Evolutionary conservation across 1,140 invertebrate species (phyloP), one percentile per base, ranked within the genome.

Genomic region (Monochamus saltuarius): DNA sequence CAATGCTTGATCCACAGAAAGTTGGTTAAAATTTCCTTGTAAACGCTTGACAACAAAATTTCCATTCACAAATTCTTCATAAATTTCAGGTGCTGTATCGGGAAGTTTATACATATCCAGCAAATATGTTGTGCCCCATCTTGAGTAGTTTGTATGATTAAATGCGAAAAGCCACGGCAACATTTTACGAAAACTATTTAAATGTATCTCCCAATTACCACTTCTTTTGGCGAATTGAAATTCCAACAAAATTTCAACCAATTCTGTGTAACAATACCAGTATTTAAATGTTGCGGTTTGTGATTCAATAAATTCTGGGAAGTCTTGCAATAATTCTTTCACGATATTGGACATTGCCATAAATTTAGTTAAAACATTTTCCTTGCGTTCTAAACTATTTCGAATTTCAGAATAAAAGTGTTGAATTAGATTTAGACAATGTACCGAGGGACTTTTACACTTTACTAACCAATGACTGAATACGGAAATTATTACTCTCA

Each of bases 1-100:
- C 16, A 47, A 9, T 13, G 45, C 45, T 47, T 47, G 45, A 47
- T 47, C 45, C 3, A 47, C 45, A 47, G 45, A 47, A 16, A 47
- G 19, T 22, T 47, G 45, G 9, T 47, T 47, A 22, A 47, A 47
- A 17, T 47, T 47, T 47, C 45, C 45, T 3, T 9, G 3, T 11
- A 3, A 9, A 2, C 45, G 1, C 14, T 47, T 47, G 2, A 47
- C 19, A 22, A 47, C 45, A 47, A 47, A 47, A 47, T 47, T 47
- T 47, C 45, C 45, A 13, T 17, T 9, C 45, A 17, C 14, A 47
- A 47, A 47, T n/a, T n/a, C 45, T 47, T 47, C 45, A 47, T 47
- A 17, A 14, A 47, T 11, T 47, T 47, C 9, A 4, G 45, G 45
- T 17, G 45, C 16, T 47, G 11, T 17, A 2, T 47, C 45, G 10